Conservation (phyloP, 2,113 vertebrate genomes). For the Notechis scutatus region DNA sequence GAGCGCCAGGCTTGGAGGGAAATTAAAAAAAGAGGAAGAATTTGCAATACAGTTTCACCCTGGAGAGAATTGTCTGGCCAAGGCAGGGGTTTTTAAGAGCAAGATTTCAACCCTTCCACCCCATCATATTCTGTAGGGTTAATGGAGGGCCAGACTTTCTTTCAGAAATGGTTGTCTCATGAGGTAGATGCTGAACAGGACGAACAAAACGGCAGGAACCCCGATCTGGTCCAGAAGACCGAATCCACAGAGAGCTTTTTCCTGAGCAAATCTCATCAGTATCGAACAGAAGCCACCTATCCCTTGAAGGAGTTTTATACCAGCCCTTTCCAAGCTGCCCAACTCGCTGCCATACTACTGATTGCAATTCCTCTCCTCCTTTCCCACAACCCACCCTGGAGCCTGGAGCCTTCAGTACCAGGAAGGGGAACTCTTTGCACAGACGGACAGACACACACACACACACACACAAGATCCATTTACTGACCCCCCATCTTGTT, state of each 20-base stretch:
- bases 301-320: background rate
- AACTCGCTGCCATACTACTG: background rate
- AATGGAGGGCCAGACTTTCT: background rate
- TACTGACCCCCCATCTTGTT: too few species aligned
- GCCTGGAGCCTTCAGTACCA: background rate
- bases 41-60: background rate
- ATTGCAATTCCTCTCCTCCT: background rate
- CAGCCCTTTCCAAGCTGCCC: background rate
- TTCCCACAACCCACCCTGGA: background rate
- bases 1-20: conserved; percentile 15
- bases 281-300: background rate
- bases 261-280: background rate
- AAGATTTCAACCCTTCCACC: background rate
- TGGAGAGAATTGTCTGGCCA: background rate
- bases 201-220: too few species aligned
- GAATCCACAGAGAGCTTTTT: background rate
- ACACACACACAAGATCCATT: background rate
- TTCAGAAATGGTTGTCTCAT: background rate
- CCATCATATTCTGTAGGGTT: conserved; percentile 45
- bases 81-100: background rate
- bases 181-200: background rate
- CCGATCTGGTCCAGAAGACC: background rate
- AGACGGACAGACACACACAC: background rate
- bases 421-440: background rate
- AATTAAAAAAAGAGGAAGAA: background rate